Conservation (phyloP, 2,888 invertebrate species). For the Meandrusa payeni region DNA sequence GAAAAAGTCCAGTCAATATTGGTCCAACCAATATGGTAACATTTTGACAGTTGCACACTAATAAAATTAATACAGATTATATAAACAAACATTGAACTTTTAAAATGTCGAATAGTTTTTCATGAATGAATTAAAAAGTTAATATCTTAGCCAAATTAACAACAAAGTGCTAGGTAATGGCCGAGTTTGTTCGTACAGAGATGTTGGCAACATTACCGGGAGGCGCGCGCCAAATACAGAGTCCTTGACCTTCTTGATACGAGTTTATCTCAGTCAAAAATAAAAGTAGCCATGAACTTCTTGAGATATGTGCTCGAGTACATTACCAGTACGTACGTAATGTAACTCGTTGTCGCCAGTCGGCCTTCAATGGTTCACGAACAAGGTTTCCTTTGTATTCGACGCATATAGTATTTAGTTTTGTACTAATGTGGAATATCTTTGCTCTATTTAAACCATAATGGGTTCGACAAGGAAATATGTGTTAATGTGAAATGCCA, state of each 20-base stretch:
- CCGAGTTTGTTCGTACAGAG: constrained; percentile 34
- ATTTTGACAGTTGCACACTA: constrained; percentile 9
- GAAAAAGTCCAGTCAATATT: constrained; percentile 17
- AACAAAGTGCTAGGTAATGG: constrained; percentile 4
- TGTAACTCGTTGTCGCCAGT: constrained; percentile 56
- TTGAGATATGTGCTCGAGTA: constrained; percentile 53
- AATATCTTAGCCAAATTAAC: no score
- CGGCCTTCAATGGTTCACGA: constrained; percentile 76
- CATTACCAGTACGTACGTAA: constrained; percentile 57
- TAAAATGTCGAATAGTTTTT: constrained; percentile 2
- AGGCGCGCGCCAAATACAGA: constrained; percentile 70
- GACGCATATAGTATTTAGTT: constrained; percentile 17
- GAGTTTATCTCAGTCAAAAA: constrained; percentile 68
- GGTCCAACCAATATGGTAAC: constrained; percentile 4
- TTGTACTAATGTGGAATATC: constrained; percentile 13
- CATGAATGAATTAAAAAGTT: constrained; percentile 21
- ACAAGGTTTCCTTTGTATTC: constrained; percentile 68
- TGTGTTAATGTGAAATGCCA: neutral
- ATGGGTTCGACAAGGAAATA: neutral
- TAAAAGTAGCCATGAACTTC: constrained; percentile 75
- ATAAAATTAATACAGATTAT: constrained; percentile 9
- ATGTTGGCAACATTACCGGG: constrained; percentile 56
- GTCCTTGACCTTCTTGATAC: constrained; percentile 69
- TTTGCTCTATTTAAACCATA: constrained; percentile 12
- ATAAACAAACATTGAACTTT: constrained; percentile 3